phyloP scores from a whole-genome alignment of 1,140 invertebrate genomes.

The fruit fly (Drosophila melanogaster) region Release_6_plus_ISO1_MT NC_004354.4:17320001-17320500 shows the following conservation, averaged over 20 bases:
- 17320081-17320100: too few relatives aligned
- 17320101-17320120: too few relatives aligned
- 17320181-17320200: too few relatives aligned
- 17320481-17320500: slow-evolving; percentile 15
- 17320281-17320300: background rate
- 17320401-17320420: slow-evolving; percentile 83
- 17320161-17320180: too few relatives aligned
- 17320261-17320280: background rate
- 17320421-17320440: slow-evolving; percentile 51
- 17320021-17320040: too few relatives aligned
- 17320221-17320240: too few relatives aligned
- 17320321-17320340: slow-evolving; percentile 14
- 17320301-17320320: too few relatives aligned
- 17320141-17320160: too few relatives aligned
- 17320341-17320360: slow-evolving; percentile 36
- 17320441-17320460: slow-evolving; percentile 16
- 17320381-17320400: slow-evolving; percentile 78
- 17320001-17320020: too few relatives aligned
- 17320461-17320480: slow-evolving; percentile 41
- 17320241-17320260: background rate
- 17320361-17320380: slow-evolving; percentile 47
- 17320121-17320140: too few relatives aligned
- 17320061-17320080: background rate
- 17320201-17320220: too few relatives aligned
- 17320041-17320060: too few relatives aligned